Percentiles rank a stretch among this genome's conserved stretches.
Evolutionary conservation across 2,113 vertebrate species (phyloP).

Genomic region (Meles meles): DNA sequence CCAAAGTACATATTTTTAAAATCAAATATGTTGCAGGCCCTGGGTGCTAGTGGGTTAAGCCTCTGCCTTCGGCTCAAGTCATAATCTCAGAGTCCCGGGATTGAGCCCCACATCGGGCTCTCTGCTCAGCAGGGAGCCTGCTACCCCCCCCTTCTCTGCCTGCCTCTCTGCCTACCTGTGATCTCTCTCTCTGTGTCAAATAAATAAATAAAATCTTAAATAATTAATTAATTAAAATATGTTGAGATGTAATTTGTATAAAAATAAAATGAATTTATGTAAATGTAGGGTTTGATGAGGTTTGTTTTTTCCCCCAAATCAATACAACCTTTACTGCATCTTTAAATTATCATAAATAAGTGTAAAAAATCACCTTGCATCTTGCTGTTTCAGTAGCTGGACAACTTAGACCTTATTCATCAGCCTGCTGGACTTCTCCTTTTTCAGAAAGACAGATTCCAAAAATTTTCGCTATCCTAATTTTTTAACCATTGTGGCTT

Average conservation of each 20-base stretch:
- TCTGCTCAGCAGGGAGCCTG: too few species aligned
- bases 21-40: neutral
- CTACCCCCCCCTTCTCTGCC: too few species aligned
- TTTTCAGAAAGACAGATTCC: neutral
- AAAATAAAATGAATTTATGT: neutral
- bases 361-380: neutral
- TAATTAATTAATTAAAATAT: too few species aligned
- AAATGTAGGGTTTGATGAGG: neutral
- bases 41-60: too few species aligned
- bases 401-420: neutral
- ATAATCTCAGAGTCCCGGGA: too few species aligned
- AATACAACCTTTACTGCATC: neutral
- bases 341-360: neutral
- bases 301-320: neutral
- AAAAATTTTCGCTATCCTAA: neutral
- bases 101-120: too few species aligned
- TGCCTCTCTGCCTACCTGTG: too few species aligned
- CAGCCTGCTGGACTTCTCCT: neutral
- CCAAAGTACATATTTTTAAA: slow-evolving; percentile 4
- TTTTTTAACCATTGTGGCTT: neutral
- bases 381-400: neutral
- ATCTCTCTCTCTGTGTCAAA: too few species aligned
- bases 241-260: neutral
- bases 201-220: too few species aligned
- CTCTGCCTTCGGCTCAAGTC: too few species aligned